A percentile compares a stretch with the other conserved stretches of the same genome.
Conservation (phyloP, 37 sponge, comb jelly and placozoan species). For the Lycopodina hypogea region DNA sequence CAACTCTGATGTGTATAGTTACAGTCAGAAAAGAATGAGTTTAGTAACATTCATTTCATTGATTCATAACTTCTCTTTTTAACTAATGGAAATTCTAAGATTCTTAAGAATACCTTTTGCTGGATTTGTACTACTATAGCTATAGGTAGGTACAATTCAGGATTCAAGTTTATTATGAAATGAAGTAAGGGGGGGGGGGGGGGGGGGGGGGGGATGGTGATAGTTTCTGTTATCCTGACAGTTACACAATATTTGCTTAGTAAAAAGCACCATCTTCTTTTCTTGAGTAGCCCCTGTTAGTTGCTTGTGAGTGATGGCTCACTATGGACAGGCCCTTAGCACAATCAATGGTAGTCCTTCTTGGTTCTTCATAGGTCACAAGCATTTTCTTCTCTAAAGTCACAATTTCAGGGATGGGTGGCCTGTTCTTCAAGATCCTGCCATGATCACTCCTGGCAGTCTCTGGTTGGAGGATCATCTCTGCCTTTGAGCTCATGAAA, state of each 20-base stretch:
- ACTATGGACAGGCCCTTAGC: slow-evolving; percentile 83
- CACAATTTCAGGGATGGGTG: slow-evolving; percentile 24
- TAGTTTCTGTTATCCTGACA: no score
- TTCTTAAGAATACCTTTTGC: no score
- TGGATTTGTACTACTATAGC: no score
- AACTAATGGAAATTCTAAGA: no score
- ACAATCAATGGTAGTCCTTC: slow-evolving; percentile 60
- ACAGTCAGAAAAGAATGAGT: no score
- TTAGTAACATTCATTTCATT: no score
- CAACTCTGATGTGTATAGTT: no score
- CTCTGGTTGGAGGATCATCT: slow-evolving; percentile 82
- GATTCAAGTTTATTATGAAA: no score
- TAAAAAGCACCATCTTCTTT: slow-evolving; percentile 98
- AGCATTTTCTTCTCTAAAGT: slow-evolving; percentile 55
- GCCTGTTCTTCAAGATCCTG: slow-evolving; percentile 74
- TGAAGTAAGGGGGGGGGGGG: no score
- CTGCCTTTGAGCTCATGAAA: slow-evolving; percentile 79
- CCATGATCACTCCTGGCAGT: slow-evolving; percentile 70
- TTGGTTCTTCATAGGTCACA: slow-evolving; percentile 25
- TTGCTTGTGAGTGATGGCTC: slow-evolving; percentile 91
- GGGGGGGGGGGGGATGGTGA: no score
- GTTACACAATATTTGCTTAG: slow-evolving; percentile 19
- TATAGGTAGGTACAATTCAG: no score
- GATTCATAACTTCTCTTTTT: no score
- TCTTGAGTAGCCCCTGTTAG: slow-evolving; percentile 95